A percentile compares a stretch with the other conserved stretches of the same genome.
phyloP scores from a whole-genome alignment of 2,888 invertebrate genomes.

The Resseliella maxima region DNA sequence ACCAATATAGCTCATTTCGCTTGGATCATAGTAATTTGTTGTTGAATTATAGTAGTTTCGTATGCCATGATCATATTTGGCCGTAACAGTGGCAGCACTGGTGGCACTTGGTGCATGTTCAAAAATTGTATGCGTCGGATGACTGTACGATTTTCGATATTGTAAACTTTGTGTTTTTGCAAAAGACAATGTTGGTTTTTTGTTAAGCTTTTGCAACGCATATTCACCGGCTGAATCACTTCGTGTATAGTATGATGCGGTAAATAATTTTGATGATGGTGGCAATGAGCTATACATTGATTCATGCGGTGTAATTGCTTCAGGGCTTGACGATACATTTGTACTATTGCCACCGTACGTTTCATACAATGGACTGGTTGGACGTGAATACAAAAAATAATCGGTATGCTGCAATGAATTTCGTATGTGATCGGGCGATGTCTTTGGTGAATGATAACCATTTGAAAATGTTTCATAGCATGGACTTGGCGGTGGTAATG shows the following conservation, averaged over 20 bases:
- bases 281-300: slow-evolving; percentile 25
- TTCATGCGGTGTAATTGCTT: background rate
- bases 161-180: slow-evolving; percentile 56
- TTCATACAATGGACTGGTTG: slow-evolving; percentile 64
- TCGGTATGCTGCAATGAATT: slow-evolving; percentile 49
- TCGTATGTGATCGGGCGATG: slow-evolving; percentile 10
- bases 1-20: slow-evolving; percentile 59
- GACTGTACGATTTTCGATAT: slow-evolving; percentile 59
- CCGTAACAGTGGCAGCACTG: background rate
- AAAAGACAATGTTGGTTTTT: slow-evolving; percentile 57
- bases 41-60: slow-evolving; percentile 60
- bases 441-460: slow-evolving; percentile 53
- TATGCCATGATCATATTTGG: slow-evolving; percentile 24
- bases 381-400: slow-evolving; percentile 65
- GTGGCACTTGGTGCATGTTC: slow-evolving; percentile 45
- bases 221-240: background rate
- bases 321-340: background rate
- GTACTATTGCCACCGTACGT: slow-evolving; percentile 29
- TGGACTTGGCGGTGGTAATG: slow-evolving; percentile 59
- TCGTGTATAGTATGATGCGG: slow-evolving; percentile 51
- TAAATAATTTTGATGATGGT: slow-evolving; percentile 25
- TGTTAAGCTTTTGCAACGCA: slow-evolving; percentile 13
- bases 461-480: slow-evolving; percentile 51
- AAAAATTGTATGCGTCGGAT: slow-evolving; percentile 57
- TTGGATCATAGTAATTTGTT: slow-evolving; percentile 62